Base-by-base conservation (phyloP, 2,888 invertebrate species). In the Ophion obscuratus region DNA sequence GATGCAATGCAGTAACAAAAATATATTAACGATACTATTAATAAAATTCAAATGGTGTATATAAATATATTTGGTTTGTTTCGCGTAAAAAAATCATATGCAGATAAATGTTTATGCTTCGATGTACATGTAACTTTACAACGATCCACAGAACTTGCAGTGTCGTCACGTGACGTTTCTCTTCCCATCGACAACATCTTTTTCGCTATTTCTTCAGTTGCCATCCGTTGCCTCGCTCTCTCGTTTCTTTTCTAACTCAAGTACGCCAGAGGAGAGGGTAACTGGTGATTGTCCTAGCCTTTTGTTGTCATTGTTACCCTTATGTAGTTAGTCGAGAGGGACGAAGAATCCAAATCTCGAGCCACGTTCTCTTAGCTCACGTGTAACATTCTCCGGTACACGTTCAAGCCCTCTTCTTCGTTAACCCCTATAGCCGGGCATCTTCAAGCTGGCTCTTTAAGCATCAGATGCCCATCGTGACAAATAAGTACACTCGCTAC, bases 261-360 rank as follows among this genome's bases (percentile, higher is more conserved):
- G 53, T 66, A 77, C 80, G 73, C 76, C 77, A 74, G 80, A 53
- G 24, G 76, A 80, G 31, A 82, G 68, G 74, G 73, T 76, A 71
- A 59, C 70, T 61, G 61, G 68, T 75, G 40, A 79, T 17, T 75
- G 44, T 27, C 17, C 57, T 40, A 73, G 73, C 40, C 73, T 66
- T 77, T 86, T 83, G 80, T 83, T 80, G 71, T 77, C 73, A 67
- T 80, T 83, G 68, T 83, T 71, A 67, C 77, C 27, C 61, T 73
- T 74, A 71, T 71, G 79, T 59, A 80, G 71, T 80, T 53, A 20
- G 76, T 64, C 59, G n/a, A 59, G 74, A 70, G 70, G 79, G 66
- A 78, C 78, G 75, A 81, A 77, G 80, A 82, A 82, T 82, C 82
- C 82, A 77, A 62, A 68, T 81, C 59, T 68, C 27, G 59, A 66